These are phyloP conservation scores for Phrynosoma blainvillii DNA, from an alignment of 2,113 vertebrate species.

Conservation along the genomic window DNA sequence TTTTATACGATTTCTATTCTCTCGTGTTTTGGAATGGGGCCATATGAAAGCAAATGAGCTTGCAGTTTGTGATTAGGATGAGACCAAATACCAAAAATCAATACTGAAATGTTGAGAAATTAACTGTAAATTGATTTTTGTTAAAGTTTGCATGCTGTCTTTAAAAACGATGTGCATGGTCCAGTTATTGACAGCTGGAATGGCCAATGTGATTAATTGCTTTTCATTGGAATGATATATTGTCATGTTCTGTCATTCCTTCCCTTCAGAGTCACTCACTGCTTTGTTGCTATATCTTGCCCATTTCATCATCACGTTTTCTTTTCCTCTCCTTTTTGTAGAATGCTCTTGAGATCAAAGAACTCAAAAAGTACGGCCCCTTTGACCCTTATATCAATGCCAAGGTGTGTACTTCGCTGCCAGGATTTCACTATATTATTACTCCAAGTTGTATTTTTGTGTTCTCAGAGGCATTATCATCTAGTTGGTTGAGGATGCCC, in stretches of 20 bases:
- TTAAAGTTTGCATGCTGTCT: slow-evolving; percentile 34
- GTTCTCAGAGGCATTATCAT: slow-evolving; percentile 62
- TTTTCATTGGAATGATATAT: slow-evolving; percentile 62
- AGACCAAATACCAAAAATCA: slow-evolving; percentile 20
- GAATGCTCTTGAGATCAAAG: slow-evolving; percentile 98
- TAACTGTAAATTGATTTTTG: slow-evolving; percentile 21
- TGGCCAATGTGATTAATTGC: slow-evolving; percentile 50
- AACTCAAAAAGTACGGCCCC: slow-evolving; percentile 99
- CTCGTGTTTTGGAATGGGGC: slow-evolving; percentile 11
- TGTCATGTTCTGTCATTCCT: slow-evolving; percentile 48
- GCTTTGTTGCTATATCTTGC: slow-evolving; percentile 79
- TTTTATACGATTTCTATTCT: not conserved
- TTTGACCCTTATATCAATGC: slow-evolving; percentile 99
- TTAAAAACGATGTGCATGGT: slow-evolving; percentile 22
- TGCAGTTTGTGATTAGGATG: not conserved
- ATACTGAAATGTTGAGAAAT: slow-evolving; percentile 24
- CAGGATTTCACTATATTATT: slow-evolving; percentile 74
- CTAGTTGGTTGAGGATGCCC: slow-evolving; percentile 47
- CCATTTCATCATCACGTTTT: slow-evolving; percentile 83
- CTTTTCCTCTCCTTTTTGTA: slow-evolving; percentile 85
- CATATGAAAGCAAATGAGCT: not conserved
- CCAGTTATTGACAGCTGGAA: slow-evolving; percentile 51
- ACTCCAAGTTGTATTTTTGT: slow-evolving; percentile 63
- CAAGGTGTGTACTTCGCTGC: slow-evolving; percentile 97
- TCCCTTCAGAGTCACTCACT: slow-evolving; percentile 68